Conservation (phyloP, 2,797 vertebrate genomes). For the Graptemys geographica region DNA sequence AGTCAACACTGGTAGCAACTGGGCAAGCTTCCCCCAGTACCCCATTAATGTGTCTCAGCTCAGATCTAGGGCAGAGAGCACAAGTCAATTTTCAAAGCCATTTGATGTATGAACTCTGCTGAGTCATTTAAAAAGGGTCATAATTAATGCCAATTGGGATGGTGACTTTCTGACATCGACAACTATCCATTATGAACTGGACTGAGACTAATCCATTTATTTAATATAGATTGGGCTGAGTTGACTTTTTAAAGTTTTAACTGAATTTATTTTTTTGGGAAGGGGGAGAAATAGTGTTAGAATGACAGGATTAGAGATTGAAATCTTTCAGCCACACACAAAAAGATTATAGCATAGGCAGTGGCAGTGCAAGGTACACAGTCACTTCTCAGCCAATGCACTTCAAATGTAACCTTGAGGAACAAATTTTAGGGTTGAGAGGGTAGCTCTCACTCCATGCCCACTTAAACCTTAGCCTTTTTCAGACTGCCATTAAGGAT, state of each 20-base stretch:
- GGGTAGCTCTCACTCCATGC: not conserved
- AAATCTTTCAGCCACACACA: not conserved
- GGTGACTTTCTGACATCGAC: not conserved
- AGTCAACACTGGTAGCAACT: not conserved
- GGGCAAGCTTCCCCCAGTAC: not conserved
- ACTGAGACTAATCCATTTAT: not conserved
- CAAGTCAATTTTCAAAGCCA: not conserved
- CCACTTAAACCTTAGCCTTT: not conserved
- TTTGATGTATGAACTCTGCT: not conserved
- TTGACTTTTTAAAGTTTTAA: not conserved
- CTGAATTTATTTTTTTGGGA: not conserved
- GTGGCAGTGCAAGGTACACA: accelerated
- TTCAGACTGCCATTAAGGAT: not conserved
- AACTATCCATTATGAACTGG: not conserved
- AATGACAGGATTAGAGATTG: not conserved
- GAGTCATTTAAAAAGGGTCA: not conserved
- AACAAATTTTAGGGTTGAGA: not conserved
- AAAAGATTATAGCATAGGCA: not conserved
- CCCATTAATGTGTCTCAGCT: not conserved
- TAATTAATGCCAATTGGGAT: not conserved
- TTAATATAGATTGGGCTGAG: not conserved
- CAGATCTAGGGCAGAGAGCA: not conserved
- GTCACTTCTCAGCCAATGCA: not conserved
- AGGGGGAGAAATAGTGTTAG: not conserved
- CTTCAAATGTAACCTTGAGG: not conserved